These are phyloP conservation scores for Dipodomys stephensi DNA, from an alignment of 2,113 vertebrate genomes.

Conservation along the genomic window DNA sequence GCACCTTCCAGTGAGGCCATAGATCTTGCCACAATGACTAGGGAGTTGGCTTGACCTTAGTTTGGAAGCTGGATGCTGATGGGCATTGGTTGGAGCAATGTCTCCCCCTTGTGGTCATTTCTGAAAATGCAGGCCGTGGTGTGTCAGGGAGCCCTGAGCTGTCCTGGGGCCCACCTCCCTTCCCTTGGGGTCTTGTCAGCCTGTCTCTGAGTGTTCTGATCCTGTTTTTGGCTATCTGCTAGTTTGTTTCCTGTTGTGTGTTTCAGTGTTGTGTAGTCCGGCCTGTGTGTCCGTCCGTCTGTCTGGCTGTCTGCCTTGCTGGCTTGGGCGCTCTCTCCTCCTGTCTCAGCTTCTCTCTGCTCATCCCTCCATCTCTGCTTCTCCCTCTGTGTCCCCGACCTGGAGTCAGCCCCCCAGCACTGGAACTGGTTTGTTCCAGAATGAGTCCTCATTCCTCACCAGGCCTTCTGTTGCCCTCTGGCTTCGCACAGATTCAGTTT, in stretches of 20 bases:
- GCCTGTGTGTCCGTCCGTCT: too few relatives aligned
- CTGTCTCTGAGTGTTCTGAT: background rate
- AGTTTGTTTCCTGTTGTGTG: too few relatives aligned
- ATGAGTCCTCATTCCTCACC: background rate
- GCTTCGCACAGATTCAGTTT: background rate
- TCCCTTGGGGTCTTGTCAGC: background rate
- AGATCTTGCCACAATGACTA: background rate
- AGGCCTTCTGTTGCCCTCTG: background rate
- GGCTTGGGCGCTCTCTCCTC: background rate
- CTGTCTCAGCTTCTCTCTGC: background rate
- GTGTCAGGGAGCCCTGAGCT: background rate
- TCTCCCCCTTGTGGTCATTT: background rate
- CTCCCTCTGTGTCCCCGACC: slow-evolving; percentile 3
- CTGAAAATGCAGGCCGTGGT: background rate
- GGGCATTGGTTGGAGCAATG: slow-evolving; percentile 26
- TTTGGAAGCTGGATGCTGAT: background rate
- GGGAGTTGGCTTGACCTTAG: background rate
- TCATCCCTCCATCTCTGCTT: background rate
- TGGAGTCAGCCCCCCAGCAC: background rate
- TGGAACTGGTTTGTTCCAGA: slow-evolving; percentile 24
- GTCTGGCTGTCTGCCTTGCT: background rate
- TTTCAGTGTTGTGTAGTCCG: background rate
- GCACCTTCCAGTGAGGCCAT: background rate
- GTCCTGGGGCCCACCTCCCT: fast-evolving
- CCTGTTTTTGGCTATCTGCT: background rate